Base-by-base conservation (phyloP, 2,888 invertebrate species). In the Sarcophaga variegata region DNA sequence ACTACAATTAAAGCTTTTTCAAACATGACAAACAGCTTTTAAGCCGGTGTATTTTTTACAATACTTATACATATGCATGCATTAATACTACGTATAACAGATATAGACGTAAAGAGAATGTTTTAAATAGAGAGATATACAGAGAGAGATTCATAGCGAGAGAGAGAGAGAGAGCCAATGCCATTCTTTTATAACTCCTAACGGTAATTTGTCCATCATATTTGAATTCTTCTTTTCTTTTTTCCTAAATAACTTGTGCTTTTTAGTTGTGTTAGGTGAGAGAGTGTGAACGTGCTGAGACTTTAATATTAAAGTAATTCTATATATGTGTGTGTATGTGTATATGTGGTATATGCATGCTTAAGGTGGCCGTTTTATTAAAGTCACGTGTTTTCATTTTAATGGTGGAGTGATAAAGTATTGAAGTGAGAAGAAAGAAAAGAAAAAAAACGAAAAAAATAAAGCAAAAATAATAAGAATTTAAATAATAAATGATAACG, bases 341-440 rank as follows among this genome's bases (percentile, higher is more conserved):
- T 37, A 8, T 1, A 37, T 37, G 8, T 37, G 8, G 37, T 10
- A 10, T 10, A 10, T 37, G 37, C 2, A 8, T 37, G 37, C 37
- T 37, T 4, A 54, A 54, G 54, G 17, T 17, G 17, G 54, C 17
- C 54, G 14, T 14, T 54, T 4, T 14, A 17, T 54, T 37, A 37
- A 37, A 75, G 64, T 75, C 75, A 75, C 75, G 75, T 75, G 75
- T 75, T 75, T 67, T 63, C 60, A 74, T 75, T 20, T 20, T 22
- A 20, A 62, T n/a, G n/a, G 54, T 54, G 45, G 47, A 14, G 27
- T 54, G 47, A 22, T 47, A 45, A 54, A 22, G 71, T 71, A 4
- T 47, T 17, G 54, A 54, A 54, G 54, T 54, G 54, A 17, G 17
- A 54, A 54, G 17, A 54, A 17, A 1, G 5, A 54, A 14, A 54